Evolutionary conservation across 2,888 invertebrate species (phyloP).

Genomic region (Spatulosminthurus flaviceps): DNA sequence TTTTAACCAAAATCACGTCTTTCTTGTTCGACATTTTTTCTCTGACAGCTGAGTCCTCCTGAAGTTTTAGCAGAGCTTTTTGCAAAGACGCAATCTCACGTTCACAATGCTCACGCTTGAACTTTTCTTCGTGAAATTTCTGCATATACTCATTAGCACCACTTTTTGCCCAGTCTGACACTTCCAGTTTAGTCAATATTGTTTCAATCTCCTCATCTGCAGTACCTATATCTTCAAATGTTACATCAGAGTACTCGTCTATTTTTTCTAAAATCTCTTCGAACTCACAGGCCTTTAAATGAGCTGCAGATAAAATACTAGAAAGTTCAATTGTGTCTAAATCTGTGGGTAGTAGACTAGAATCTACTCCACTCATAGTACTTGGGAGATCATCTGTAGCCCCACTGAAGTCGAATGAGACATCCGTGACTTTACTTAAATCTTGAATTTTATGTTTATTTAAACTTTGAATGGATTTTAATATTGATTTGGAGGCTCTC

Average conservation of each 20-base stretch:
- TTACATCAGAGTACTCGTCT: slow-evolving; percentile 41
- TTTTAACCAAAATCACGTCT: slow-evolving; percentile 54
- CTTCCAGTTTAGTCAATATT: slow-evolving; percentile 39
- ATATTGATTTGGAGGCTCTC: slow-evolving; percentile 22
- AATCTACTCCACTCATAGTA: slow-evolving; percentile 23
- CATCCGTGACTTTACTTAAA: slow-evolving; percentile 19
- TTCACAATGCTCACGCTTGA: slow-evolving; percentile 60
- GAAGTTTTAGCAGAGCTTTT: slow-evolving; percentile 53
- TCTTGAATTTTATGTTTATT: slow-evolving; percentile 11
- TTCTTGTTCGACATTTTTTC: slow-evolving; percentile 48
- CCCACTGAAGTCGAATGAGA: slow-evolving; percentile 31
- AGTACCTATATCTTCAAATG: slow-evolving; percentile 33
- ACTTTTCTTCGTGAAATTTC: slow-evolving; percentile 60
- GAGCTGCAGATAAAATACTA: slow-evolving; percentile 56
- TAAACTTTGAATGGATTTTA: slow-evolving; percentile 5
- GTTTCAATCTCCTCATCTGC: slow-evolving; percentile 46
- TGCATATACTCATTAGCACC: slow-evolving; percentile 53
- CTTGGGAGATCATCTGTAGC: slow-evolving; percentile 28
- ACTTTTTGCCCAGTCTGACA: slow-evolving; percentile 55
- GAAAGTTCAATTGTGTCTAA: slow-evolving; percentile 44
- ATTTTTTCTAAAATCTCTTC: slow-evolving; percentile 57
- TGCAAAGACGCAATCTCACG: slow-evolving; percentile 54
- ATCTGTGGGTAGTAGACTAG: slow-evolving; percentile 33
- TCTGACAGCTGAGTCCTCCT: slow-evolving; percentile 56
- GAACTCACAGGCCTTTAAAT: slow-evolving; percentile 56